Evolutionary conservation across 2,797 vertebrate genomes (phyloP).

Genomic region (Lacerta viridis): DNA sequence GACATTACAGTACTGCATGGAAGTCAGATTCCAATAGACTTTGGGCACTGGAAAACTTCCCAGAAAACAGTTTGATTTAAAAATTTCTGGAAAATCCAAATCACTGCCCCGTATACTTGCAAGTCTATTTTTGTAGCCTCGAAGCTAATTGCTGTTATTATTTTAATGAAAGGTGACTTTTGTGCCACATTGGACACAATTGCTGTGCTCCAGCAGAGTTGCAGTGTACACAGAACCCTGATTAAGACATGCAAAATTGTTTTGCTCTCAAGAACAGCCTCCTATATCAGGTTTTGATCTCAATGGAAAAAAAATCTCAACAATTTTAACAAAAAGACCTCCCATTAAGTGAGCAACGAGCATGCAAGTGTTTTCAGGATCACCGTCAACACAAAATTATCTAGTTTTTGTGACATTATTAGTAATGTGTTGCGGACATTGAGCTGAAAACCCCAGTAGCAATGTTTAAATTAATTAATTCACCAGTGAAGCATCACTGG

Average conservation of each 20-base stretch:
- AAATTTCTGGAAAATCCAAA: neutral
- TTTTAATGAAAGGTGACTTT: neutral
- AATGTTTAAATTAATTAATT: neutral
- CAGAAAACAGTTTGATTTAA: neutral
- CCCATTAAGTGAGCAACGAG: neutral
- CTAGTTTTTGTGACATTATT: neutral
- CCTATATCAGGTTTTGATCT: conserved; percentile 27
- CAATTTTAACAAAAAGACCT: conserved; percentile 49
- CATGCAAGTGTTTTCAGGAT: conserved; percentile 9
- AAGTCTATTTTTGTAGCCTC: neutral
- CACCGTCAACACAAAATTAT: neutral
- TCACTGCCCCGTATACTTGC: neutral
- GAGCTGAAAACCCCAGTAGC: neutral
- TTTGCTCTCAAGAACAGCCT: conserved; percentile 73
- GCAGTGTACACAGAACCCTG: neutral
- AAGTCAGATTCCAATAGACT: neutral
- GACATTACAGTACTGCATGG: neutral
- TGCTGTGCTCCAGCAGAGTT: neutral
- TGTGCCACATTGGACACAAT: neutral
- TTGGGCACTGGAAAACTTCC: neutral
- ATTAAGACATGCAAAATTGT: conserved; percentile 46
- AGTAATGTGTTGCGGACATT: neutral
- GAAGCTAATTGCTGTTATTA: neutral
- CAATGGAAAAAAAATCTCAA: conserved; percentile 41
- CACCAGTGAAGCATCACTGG: neutral